Conservation (phyloP, 2,888 invertebrate species). For the Volucella inflata region DNA sequence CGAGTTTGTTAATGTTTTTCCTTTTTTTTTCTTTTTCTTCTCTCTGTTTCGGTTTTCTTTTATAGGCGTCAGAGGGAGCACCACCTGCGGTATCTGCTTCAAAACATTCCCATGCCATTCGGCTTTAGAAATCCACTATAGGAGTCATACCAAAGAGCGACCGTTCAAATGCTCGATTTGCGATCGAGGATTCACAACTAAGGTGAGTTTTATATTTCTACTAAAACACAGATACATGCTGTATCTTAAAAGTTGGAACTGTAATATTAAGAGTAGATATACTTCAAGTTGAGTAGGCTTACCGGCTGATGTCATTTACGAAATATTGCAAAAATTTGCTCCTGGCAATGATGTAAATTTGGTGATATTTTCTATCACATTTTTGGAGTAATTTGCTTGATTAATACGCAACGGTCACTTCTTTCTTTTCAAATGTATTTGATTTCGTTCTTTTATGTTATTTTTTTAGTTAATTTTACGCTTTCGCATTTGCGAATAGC, state of each 20-base stretch:
- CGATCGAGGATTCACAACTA: conserved; percentile 98
- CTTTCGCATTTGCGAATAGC: too few relatives aligned
- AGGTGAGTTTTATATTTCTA: conserved; percentile 86
- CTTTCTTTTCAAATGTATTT: too few relatives aligned
- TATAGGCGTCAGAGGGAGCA: conserved; percentile 92
- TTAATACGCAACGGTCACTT: too few relatives aligned
- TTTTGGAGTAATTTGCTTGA: too few relatives aligned
- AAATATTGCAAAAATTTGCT: too few relatives aligned
- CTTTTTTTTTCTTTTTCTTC: conserved; percentile 35
- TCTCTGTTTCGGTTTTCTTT: conserved; percentile 45
- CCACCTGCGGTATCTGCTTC: conserved; percentile 98
- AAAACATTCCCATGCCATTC: conserved; percentile 99
- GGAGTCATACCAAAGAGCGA: conserved; percentile 97
- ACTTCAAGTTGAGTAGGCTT: too few relatives aligned
- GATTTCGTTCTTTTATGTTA: too few relatives aligned
- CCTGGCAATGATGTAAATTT: too few relatives aligned
- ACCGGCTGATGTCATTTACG: too few relatives aligned
- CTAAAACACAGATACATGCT: not conserved
- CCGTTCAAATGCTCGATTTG: conserved; percentile 98
- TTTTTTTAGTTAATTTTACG: too few relatives aligned
- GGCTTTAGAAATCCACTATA: conserved; percentile 98
- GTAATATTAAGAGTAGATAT: too few relatives aligned
- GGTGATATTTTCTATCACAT: too few relatives aligned
- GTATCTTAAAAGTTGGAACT: not conserved
- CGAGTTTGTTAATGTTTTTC: not conserved